Evolutionary conservation across 37 sponge, comb jelly and placozoan species (phyloP).

Genomic region (Beroe forskalii): DNA sequence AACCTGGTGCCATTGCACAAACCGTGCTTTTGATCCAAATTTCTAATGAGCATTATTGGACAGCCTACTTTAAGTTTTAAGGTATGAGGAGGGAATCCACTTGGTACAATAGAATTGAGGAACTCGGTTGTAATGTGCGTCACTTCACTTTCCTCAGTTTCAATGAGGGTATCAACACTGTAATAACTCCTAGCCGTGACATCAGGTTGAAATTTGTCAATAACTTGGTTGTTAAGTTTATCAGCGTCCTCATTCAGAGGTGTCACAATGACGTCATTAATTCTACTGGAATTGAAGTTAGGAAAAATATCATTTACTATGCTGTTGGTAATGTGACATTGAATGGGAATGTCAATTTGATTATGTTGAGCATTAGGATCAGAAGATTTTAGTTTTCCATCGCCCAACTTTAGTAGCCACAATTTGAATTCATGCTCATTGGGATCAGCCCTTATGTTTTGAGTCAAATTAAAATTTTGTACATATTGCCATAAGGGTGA

Average conservation of each 20-base stretch:
- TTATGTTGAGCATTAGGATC: not conserved
- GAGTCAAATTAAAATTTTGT: not conserved
- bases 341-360: slow-evolving; percentile 37
- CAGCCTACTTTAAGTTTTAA: not conserved
- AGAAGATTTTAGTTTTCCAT: not conserved
- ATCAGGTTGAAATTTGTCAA: not conserved
- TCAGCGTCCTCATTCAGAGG: slow-evolving; percentile 21
- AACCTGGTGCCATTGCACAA: slow-evolving; percentile 65
- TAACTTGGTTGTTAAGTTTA: not conserved
- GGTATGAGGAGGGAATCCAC: slow-evolving; percentile 47
- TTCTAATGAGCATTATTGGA: too few species aligned
- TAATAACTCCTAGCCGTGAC: not conserved
- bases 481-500: slow-evolving; percentile 15
- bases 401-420: slow-evolving; percentile 16
- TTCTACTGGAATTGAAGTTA: not conserved
- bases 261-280: slow-evolving; percentile 8
- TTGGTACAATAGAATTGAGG: slow-evolving; percentile 57
- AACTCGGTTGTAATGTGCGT: too few species aligned
- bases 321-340: not conserved
- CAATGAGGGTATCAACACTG: slow-evolving; percentile 42
- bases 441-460: slow-evolving; percentile 36
- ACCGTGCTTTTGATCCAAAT: slow-evolving; percentile 47
- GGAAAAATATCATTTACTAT: slow-evolving; percentile 6
- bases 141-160: not conserved
- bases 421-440: not conserved